These are phyloP conservation scores for Otocyon megalotis DNA, from an alignment of 2,113 vertebrate species.

Conservation along the genomic window DNA sequence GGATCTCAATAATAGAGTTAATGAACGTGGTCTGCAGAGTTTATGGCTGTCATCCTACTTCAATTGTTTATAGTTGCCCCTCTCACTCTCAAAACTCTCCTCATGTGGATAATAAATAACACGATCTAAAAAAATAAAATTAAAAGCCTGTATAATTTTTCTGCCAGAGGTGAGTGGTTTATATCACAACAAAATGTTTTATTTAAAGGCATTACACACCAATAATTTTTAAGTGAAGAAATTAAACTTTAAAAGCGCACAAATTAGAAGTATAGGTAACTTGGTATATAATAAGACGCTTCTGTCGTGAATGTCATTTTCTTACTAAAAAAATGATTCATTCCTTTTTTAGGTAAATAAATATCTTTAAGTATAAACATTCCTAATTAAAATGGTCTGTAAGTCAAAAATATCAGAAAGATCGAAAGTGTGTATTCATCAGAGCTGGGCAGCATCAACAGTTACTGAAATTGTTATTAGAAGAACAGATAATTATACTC, in stretches of 20 bases:
- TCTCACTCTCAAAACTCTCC: neutral
- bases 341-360: slow-evolving; percentile 63
- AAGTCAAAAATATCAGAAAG: slow-evolving; percentile 71
- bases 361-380: slow-evolving; percentile 59
- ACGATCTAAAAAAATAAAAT: neutral
- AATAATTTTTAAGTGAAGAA: slow-evolving; percentile 51
- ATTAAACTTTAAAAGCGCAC: slow-evolving; percentile 35
- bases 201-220: slow-evolving; percentile 43
- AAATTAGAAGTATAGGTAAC: slow-evolving; percentile 30
- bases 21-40: neutral
- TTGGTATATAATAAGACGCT: slow-evolving; percentile 48
- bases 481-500: slow-evolving; percentile 64
- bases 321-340: slow-evolving; percentile 26
- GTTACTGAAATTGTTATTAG: slow-evolving; percentile 66
- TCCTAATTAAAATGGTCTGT: slow-evolving; percentile 60
- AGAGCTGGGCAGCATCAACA: neutral
- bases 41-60: neutral
- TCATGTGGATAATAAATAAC: neutral
- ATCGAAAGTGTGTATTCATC: slow-evolving; percentile 60
- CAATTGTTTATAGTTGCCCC: neutral
- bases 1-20: neutral
- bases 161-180: slow-evolving; percentile 26
- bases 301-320: slow-evolving; percentile 30
- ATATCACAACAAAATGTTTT: neutral
- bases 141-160: neutral